phyloP scores from a whole-genome alignment of 2,113 vertebrate genomes.

The Gymnobelideus leadbeateri region DNA sequence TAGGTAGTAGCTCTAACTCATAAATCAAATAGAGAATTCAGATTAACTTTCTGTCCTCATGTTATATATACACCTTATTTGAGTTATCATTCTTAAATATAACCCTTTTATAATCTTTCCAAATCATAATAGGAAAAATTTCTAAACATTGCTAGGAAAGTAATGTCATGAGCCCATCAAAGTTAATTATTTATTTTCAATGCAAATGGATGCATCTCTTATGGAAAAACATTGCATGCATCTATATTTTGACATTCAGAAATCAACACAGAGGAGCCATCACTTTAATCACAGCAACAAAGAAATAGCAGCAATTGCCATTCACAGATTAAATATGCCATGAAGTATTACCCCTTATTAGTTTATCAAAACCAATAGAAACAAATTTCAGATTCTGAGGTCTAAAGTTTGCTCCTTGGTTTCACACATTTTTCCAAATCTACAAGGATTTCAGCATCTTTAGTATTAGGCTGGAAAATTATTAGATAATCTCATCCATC shows the following conservation, averaged over 20 bases:
- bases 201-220: not conserved
- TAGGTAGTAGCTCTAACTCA: not conserved
- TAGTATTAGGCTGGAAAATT: not conserved
- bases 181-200: not conserved
- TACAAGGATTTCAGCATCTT: not conserved
- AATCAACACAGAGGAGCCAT: not conserved
- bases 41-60: not conserved
- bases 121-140: not conserved
- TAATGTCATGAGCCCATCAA: not conserved
- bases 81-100: not conserved
- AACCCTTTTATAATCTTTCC: not conserved
- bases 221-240: not conserved
- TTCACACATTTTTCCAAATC: not conserved
- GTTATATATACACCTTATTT: not conserved
- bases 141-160: not conserved
- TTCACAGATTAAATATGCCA: not conserved
- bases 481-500: not conserved
- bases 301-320: not conserved
- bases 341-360: not conserved
- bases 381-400: not conserved
- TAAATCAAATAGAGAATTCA: not conserved
- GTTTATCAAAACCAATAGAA: not conserved
- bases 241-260: not conserved
- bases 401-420: not conserved
- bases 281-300: not conserved